These are phyloP conservation scores for Amblyjoppa fuscipennis DNA, from an alignment of 2,888 invertebrate genomes.

Conservation along the genomic window DNA sequence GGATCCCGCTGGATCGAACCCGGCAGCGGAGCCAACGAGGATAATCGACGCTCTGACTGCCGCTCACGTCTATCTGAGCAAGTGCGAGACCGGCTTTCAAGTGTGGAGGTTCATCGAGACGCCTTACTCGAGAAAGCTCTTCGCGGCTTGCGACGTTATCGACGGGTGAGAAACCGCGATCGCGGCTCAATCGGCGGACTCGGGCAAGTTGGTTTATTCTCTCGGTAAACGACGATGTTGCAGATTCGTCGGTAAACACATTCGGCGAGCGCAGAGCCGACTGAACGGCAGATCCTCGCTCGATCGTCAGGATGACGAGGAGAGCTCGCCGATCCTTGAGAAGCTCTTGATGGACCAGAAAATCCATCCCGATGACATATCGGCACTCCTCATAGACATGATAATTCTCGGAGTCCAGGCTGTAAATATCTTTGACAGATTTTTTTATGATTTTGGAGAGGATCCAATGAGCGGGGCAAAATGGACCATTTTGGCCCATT, in stretches of 20 bases:
- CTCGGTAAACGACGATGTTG: slow-evolving; percentile 62
- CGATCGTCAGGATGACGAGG: slow-evolving; percentile 56
- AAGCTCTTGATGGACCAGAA: slow-evolving; percentile 87
- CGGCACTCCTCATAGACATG: slow-evolving; percentile 89
- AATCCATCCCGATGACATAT: slow-evolving; percentile 88
- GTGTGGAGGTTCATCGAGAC: slow-evolving; percentile 89
- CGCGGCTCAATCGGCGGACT: no score
- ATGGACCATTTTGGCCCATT: no score
- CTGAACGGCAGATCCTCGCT: slow-evolving; percentile 79
- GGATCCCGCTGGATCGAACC: slow-evolving; percentile 85
- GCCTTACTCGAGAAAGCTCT: slow-evolving; percentile 87
- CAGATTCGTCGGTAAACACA: slow-evolving; percentile 88
- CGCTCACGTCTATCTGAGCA: slow-evolving; percentile 87
- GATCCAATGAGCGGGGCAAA: neutral
- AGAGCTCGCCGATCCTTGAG: slow-evolving; percentile 85
- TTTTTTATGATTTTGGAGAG: neutral
- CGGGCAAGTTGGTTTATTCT: no score
- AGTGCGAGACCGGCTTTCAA: slow-evolving; percentile 89
- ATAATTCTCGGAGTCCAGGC: slow-evolving; percentile 89
- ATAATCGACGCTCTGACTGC: slow-evolving; percentile 87
- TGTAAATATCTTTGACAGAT: slow-evolving; percentile 80
- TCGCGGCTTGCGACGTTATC: slow-evolving; percentile 88
- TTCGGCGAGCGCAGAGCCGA: slow-evolving; percentile 84
- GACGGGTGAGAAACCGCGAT: slow-evolving; percentile 85
- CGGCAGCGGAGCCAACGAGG: slow-evolving; percentile 87